These are phyloP conservation scores for Macaca mulatta DNA, from an alignment of 2,113 vertebrate species.

Conservation along the genomic window DNA sequence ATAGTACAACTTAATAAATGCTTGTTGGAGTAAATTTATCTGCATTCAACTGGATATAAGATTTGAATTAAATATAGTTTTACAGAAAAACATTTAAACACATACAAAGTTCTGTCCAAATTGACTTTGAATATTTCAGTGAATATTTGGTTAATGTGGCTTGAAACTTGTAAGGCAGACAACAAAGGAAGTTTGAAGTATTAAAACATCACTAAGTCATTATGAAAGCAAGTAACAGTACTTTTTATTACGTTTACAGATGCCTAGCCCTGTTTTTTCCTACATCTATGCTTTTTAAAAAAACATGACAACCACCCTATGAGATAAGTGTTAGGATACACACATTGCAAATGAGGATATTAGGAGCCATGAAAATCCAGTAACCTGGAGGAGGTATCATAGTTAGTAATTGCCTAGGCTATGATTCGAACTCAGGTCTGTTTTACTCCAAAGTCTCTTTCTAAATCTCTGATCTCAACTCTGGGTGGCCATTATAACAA, in stretches of 20 bases:
- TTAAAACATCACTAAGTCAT: not conserved
- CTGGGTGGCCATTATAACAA: not conserved
- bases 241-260: not conserved
- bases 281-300: not conserved
- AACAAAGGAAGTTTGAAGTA: constrained; percentile 23
- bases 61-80: not conserved
- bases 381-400: not conserved
- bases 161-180: constrained; percentile 37
- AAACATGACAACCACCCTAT: not conserved
- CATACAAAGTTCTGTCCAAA: constrained; percentile 18
- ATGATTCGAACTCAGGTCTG: not conserved
- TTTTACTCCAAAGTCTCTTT: constrained; percentile 4
- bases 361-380: not conserved
- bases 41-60: not conserved
- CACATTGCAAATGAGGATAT: not conserved
- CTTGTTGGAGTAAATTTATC: not conserved
- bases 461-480: constrained; percentile 1
- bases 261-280: not conserved
- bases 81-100: not conserved
- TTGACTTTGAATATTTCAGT: constrained; percentile 40
- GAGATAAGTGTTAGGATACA: not conserved
- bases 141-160: not conserved
- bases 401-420: not conserved
- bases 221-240: not conserved
- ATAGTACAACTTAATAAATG: not conserved